Evolutionary conservation across 1,140 invertebrate species (phyloP).

Genomic region (Elymnias hypermnestra): DNA sequence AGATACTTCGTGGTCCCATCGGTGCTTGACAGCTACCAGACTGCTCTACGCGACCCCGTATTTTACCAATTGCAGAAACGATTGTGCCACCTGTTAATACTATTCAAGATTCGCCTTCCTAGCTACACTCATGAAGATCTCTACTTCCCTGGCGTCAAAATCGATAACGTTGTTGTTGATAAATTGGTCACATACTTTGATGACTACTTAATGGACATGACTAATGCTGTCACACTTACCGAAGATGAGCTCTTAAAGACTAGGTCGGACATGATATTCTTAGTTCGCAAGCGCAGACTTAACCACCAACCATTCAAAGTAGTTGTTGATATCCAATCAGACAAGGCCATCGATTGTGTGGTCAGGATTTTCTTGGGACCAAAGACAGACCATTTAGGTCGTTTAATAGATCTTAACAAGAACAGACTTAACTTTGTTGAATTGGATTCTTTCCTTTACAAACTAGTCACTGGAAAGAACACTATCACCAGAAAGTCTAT

Average conservation of each 20-base stretch:
- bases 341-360: slow-evolving; percentile 74
- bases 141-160: slow-evolving; percentile 76
- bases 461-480: slow-evolving; percentile 78
- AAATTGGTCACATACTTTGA: slow-evolving; percentile 78
- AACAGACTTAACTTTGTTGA: slow-evolving; percentile 76
- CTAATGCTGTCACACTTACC: slow-evolving; percentile 65
- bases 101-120: slow-evolving; percentile 78
- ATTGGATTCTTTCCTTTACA: slow-evolving; percentile 76
- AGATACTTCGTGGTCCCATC: slow-evolving; percentile 73
- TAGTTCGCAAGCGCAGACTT: slow-evolving; percentile 78
- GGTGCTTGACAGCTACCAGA: slow-evolving; percentile 76
- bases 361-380: slow-evolving; percentile 84
- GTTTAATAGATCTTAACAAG: slow-evolving; percentile 72
- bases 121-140: slow-evolving; percentile 81
- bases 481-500: slow-evolving; percentile 76
- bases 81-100: slow-evolving; percentile 74
- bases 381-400: slow-evolving; percentile 77
- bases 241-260: slow-evolving; percentile 56
- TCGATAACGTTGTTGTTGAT: slow-evolving; percentile 75
- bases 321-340: slow-evolving; percentile 76
- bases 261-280: slow-evolving; percentile 63
- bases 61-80: slow-evolving; percentile 82
- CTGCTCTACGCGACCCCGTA: slow-evolving; percentile 81
- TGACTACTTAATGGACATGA: slow-evolving; percentile 75
- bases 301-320: slow-evolving; percentile 82